Conservation (phyloP, 2,888 invertebrate species). For the Anoplius nigerrimus region DNA sequence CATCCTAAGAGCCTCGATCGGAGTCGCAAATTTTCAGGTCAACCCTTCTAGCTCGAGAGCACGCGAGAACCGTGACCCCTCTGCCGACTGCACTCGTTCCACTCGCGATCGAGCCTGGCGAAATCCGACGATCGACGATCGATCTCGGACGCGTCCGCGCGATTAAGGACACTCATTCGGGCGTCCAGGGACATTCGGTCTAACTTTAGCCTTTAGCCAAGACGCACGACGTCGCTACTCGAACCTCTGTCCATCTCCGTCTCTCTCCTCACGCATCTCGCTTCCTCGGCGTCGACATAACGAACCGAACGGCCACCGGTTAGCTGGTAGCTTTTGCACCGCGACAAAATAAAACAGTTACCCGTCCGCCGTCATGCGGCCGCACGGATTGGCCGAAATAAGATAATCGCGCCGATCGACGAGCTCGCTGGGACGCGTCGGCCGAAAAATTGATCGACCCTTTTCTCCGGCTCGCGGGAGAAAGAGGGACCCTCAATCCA, state of each 20-base stretch:
- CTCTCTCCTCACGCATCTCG: neutral
- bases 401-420: too few species aligned
- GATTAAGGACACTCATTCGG: constrained; percentile 54
- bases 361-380: constrained; percentile 4
- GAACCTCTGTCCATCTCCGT: constrained; percentile 53
- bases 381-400: neutral
- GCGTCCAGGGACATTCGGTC: constrained; percentile 71
- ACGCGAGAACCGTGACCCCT: too few species aligned
- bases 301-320: constrained; percentile 7
- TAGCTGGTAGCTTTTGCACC: constrained; percentile 4
- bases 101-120: constrained; percentile 9
- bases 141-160: constrained; percentile 38
- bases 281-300: neutral
- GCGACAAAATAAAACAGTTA: constrained; percentile 1
- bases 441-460: too few species aligned
- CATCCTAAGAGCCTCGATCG: too few species aligned
- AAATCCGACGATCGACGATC: constrained; percentile 33
- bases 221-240: constrained; percentile 43
- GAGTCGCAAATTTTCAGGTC: too few species aligned
- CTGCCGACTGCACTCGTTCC: too few species aligned
- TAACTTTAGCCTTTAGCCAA: constrained; percentile 72
- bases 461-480: too few species aligned
- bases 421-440: neutral
- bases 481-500: too few species aligned
- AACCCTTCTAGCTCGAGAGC: too few species aligned